Evolutionary conservation across 2,888 invertebrate species (phyloP).

Genomic region (Schizaphis graminum): DNA sequence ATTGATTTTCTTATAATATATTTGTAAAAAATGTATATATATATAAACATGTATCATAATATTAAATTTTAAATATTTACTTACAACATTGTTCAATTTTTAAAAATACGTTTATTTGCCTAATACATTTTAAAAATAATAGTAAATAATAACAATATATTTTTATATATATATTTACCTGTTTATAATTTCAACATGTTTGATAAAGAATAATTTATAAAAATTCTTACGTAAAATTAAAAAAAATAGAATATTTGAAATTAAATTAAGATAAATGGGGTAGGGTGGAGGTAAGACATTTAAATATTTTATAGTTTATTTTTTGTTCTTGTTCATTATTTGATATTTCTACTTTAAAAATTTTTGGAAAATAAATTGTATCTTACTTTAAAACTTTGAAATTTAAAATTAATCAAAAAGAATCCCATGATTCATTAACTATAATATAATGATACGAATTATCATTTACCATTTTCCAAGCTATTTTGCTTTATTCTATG

Average conservation of each 20-base stretch:
- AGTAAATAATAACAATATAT: background rate
- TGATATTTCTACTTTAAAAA: background rate
- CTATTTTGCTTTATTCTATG: background rate
- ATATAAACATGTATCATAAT: background rate
- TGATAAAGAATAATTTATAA: too few species aligned
- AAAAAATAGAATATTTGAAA: background rate
- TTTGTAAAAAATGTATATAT: background rate
- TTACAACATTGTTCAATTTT: background rate
- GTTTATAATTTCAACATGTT: background rate
- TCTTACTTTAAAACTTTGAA: background rate
- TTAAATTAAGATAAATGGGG: background rate
- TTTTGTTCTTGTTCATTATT: background rate
- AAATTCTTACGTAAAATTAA: background rate
- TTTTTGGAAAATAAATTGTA: background rate
- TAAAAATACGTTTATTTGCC: background rate
- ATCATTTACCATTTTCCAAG: too few species aligned
- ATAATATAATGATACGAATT: background rate
- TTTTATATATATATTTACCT: background rate
- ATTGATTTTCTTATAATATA: background rate
- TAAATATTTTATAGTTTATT: background rate
- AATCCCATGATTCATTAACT: background rate
- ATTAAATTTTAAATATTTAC: background rate
- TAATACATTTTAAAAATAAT: background rate
- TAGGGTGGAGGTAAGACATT: too few species aligned
- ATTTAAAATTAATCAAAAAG: background rate